phyloP scores from a whole-genome alignment of 1,140 invertebrate species.

The Megalonaias nervosa region DNA sequence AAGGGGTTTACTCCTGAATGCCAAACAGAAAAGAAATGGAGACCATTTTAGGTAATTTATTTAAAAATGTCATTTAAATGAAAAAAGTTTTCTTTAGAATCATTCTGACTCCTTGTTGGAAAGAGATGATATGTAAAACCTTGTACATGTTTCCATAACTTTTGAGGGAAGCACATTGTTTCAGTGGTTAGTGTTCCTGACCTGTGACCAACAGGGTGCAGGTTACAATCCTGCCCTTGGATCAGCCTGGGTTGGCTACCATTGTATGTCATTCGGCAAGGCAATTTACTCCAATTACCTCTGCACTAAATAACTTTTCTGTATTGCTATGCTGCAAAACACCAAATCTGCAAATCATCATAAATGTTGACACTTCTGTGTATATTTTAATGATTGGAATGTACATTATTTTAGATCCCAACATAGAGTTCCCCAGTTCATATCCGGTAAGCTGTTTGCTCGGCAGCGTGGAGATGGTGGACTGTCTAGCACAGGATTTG shows the following conservation, averaged over 20 bases:
- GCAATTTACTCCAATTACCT: no score
- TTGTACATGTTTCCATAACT: background rate
- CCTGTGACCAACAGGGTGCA: no score
- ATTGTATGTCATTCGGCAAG: no score
- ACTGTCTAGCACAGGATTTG: slow-evolving; percentile 91
- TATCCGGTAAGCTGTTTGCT: slow-evolving; percentile 92
- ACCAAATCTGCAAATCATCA: background rate
- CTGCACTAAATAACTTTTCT: no score
- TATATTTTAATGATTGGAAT: slow-evolving; percentile 1
- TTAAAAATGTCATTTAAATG: no score
- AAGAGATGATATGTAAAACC: background rate
- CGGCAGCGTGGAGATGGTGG: slow-evolving; percentile 88
- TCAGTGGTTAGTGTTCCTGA: background rate
- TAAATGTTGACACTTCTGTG: background rate
- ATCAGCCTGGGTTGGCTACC: no score
- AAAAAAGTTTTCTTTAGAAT: no score
- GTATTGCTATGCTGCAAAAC: no score
- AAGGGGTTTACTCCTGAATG: no score
- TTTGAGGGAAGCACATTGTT: background rate
- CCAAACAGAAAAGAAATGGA: no score
- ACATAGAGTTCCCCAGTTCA: slow-evolving; percentile 57
- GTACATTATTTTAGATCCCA: slow-evolving; percentile 42
- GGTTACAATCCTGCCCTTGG: no score
- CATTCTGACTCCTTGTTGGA: background rate
- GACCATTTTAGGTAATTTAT: no score